phyloP scores from a whole-genome alignment of 2,113 vertebrate species.

The Gambusia affinis region DNA sequence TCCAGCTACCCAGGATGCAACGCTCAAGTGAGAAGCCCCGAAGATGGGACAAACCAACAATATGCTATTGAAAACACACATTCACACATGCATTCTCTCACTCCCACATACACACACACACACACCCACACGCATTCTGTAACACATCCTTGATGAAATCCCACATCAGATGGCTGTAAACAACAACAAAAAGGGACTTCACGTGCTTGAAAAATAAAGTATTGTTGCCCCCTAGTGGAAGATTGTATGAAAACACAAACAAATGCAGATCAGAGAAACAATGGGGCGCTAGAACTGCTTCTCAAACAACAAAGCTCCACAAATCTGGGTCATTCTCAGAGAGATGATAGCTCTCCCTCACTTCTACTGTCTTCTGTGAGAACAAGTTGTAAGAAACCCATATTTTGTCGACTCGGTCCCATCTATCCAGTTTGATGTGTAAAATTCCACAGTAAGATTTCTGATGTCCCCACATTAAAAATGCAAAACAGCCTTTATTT shows the following conservation, averaged over 20 bases:
- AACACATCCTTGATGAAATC: constrained; percentile 34
- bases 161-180: constrained; percentile 41
- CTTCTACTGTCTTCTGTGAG: neutral
- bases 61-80: constrained; percentile 82
- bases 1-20: constrained; percentile 78
- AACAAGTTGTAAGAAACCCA: constrained; percentile 20
- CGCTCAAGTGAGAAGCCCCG: constrained; percentile 83
- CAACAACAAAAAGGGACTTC: constrained; percentile 42
- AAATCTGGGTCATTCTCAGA: constrained; percentile 23
- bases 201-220: constrained; percentile 58
- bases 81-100: neutral
- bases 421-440: constrained; percentile 28
- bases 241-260: constrained; percentile 12
- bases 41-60: constrained; percentile 89
- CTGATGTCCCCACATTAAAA: constrained; percentile 37
- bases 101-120: neutral
- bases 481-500: constrained; percentile 56
- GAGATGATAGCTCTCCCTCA: constrained; percentile 11
- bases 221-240: constrained; percentile 64
- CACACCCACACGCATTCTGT: constrained; percentile 30
- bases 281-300: constrained; percentile 33
- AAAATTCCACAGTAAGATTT: constrained; percentile 35
- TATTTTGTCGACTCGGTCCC: constrained; percentile 15
- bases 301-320: constrained; percentile 27
- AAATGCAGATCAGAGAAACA: constrained; percentile 29